A percentile compares a stretch with the other conserved stretches of the same genome.
These are phyloP conservation scores for Myripristis murdjan DNA, from an alignment of 2,797 vertebrate species.

Conservation along the genomic window DNA sequence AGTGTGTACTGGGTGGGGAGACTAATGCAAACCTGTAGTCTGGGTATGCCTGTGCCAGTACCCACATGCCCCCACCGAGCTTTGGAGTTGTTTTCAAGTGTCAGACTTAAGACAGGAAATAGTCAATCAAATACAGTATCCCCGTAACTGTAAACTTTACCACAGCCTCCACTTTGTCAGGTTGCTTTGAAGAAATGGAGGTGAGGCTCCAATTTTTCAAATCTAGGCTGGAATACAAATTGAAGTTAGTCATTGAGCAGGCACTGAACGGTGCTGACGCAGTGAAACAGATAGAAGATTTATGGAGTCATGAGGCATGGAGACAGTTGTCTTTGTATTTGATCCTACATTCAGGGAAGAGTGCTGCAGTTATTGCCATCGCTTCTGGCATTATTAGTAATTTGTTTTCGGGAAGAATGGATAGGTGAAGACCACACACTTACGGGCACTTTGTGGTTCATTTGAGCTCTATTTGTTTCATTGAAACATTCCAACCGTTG, in stretches of 20 bases:
- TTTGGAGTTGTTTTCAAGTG: conserved; percentile 70
- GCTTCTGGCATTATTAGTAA: conserved; percentile 24
- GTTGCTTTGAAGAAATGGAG: conserved; percentile 52
- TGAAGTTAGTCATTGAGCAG: conserved; percentile 52
- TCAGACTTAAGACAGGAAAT: conserved; percentile 75
- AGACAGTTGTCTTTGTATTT: conserved; percentile 22
- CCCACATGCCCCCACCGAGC: conserved; percentile 58
- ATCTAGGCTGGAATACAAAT: conserved; percentile 63
- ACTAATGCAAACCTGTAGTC: conserved; percentile 38
- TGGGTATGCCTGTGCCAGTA: conserved; percentile 44
- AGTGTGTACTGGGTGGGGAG: conserved; percentile 17
- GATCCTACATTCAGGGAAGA: conserved; percentile 26
- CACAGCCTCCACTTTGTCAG: conserved; percentile 66
- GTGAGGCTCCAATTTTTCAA: conserved; percentile 46
- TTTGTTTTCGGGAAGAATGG: conserved; percentile 25
- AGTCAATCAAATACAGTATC: conserved; percentile 75
- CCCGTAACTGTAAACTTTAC: conserved; percentile 69
- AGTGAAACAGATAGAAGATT: conserved; percentile 34
- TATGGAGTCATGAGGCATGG: conserved; percentile 26
- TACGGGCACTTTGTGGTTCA: conserved; percentile 9
- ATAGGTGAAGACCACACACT: conserved; percentile 1
- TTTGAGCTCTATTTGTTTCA: conserved; percentile 14
- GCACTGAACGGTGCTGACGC: conserved; percentile 10
- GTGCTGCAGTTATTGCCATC: conserved; percentile 3
- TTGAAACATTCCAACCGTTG: conserved; percentile 17